A percentile compares a stretch with the other conserved stretches of the same genome.
Evolutionary conservation across 2,888 invertebrate species (phyloP).

Genomic region (Xestobium rufovillosum): DNA sequence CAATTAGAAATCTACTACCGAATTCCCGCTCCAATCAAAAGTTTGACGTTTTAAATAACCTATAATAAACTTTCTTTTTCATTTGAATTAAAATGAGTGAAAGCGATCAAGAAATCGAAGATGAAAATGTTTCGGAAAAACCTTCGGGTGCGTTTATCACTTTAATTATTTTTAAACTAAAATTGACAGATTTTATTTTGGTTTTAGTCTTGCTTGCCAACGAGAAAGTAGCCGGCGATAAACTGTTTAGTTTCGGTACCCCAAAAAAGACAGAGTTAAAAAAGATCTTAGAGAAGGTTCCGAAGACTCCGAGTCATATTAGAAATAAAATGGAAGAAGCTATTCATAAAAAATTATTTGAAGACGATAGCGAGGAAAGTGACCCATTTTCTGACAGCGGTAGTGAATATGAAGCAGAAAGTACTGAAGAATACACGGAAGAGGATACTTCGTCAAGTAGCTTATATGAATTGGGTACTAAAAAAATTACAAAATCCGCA

Average conservation of each 20-base stretch:
- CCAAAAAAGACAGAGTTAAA: neutral
- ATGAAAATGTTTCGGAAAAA: neutral
- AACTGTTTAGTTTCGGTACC: neutral
- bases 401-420: slow-evolving; percentile 41
- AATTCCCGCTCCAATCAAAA: too few species aligned
- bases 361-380: slow-evolving; percentile 32
- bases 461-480: too few species aligned
- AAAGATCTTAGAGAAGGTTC: too few species aligned
- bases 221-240: neutral
- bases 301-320: neutral
- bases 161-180: neutral
- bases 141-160: neutral
- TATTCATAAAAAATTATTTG: too few species aligned
- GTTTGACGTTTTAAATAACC: too few species aligned
- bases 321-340: slow-evolving; percentile 8
- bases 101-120: neutral
- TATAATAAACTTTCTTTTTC: too few species aligned
- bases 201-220: neutral
- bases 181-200: neutral
- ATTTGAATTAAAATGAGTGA: too few species aligned
- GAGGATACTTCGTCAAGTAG: too few species aligned
- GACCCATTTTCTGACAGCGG: slow-evolving; percentile 47
- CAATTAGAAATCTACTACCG: too few species aligned
- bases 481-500: slow-evolving; percentile 30
- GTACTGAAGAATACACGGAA: too few species aligned